phyloP scores from a whole-genome alignment of 2,888 invertebrate genomes.

The Hirtodrosophila trivittata region DNA sequence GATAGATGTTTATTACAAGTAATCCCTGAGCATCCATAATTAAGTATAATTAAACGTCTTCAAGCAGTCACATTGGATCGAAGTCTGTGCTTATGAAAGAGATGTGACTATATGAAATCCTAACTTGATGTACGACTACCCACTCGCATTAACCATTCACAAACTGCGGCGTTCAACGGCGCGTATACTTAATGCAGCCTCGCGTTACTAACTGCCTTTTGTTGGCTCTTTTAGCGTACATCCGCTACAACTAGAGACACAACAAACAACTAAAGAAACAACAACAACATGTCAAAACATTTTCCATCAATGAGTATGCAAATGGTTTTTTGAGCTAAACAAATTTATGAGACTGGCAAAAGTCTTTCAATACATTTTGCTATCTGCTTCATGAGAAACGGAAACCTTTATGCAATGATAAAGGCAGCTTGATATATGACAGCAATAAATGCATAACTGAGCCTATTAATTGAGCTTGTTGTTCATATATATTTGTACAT shows the following conservation, averaged over 20 bases:
- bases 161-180: constrained; percentile 30
- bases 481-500: constrained; percentile 3
- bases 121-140: constrained; percentile 15
- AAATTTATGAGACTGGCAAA: constrained; percentile 54
- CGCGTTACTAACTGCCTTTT: constrained; percentile 29
- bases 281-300: constrained; percentile 61
- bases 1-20: too few relatives aligned
- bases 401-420: constrained; percentile 68
- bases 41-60: constrained; percentile 41
- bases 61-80: constrained; percentile 21
- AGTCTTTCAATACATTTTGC: constrained; percentile 44
- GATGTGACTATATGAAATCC: neutral
- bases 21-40: constrained; percentile 9
- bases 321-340: constrained; percentile 53
- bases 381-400: constrained; percentile 58
- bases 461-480: constrained; percentile 53
- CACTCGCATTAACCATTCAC: constrained; percentile 34
- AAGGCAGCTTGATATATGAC: constrained; percentile 36
- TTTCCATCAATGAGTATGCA: constrained; percentile 72
- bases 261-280: constrained; percentile 19
- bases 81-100: neutral
- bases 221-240: constrained; percentile 38
- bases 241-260: constrained; percentile 31
- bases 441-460: constrained; percentile 40
- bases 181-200: constrained; percentile 62